Evolutionary conservation across 92 coral and sea anemone genomes (phyloP).

Genomic region (Porites cylindrica): DNA sequence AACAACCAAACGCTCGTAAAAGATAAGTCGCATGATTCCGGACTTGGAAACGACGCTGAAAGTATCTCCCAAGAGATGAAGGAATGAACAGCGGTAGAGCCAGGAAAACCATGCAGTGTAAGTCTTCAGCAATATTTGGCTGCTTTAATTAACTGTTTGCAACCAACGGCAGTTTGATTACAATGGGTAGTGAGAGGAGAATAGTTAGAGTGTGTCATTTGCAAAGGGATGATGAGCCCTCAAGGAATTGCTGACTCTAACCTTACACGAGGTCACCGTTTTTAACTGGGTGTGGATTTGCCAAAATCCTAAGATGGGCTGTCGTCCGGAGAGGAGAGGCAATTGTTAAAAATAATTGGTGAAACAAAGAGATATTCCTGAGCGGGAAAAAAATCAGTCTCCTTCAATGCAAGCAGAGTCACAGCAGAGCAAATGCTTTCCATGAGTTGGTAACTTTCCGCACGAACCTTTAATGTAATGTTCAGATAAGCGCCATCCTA

Average conservation of each 20-base stretch:
- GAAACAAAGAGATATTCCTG: background rate
- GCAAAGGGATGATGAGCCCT: background rate
- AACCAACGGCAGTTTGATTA: too few species aligned
- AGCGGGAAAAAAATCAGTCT: too few species aligned
- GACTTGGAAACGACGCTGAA: conserved; percentile 35
- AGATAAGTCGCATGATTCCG: conserved; percentile 41
- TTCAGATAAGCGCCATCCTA: too few species aligned
- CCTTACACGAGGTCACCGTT: background rate
- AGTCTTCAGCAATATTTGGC: background rate
- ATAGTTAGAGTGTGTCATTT: background rate
- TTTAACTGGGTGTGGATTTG: background rate
- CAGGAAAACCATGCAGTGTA: background rate
- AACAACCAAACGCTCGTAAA: conserved; percentile 17
- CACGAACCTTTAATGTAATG: too few species aligned
- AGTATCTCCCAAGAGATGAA: conserved; percentile 5
- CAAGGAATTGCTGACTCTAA: background rate
- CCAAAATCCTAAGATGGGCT: background rate
- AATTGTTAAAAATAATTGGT: background rate
- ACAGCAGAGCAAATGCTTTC: too few species aligned
- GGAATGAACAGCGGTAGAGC: background rate
- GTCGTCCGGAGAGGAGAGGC: background rate
- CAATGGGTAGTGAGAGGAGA: background rate
- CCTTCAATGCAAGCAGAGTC: too few species aligned
- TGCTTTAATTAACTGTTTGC: too few species aligned
- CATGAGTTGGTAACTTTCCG: too few species aligned